phyloP scores from a whole-genome alignment of 2,888 invertebrate genomes.

The Azorinus chamasolen region DNA sequence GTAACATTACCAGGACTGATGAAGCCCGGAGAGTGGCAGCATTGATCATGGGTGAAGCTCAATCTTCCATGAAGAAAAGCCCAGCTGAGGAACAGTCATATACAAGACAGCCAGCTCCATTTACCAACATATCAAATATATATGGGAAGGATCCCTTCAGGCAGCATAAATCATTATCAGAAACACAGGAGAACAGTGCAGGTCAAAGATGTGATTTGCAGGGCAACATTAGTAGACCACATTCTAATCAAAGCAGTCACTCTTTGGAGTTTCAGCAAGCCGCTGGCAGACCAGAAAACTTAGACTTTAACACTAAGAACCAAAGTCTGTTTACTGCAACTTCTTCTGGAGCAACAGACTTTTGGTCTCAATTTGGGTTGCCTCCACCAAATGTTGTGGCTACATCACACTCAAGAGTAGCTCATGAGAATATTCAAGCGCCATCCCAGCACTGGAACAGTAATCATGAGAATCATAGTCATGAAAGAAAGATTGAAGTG shows the following conservation, averaged over 20 bases:
- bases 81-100: slow-evolving; percentile 13
- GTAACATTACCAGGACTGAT: slow-evolving; percentile 1
- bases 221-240: slow-evolving; percentile 6
- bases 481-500: background rate
- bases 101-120: slow-evolving; percentile 15
- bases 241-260: slow-evolving; percentile 16
- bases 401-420: background rate
- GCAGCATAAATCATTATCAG: slow-evolving; percentile 26
- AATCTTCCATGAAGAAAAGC: slow-evolving; percentile 22
- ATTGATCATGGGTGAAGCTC: slow-evolving; percentile 45
- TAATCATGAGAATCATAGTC: background rate
- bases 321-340: background rate
- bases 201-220: too few relatives aligned
- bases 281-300: background rate
- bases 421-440: background rate
- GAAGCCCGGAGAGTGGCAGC: slow-evolving; percentile 50
- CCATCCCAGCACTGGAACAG: background rate
- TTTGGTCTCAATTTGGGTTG: slow-evolving; percentile 50
- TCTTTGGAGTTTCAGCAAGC: slow-evolving; percentile 4
- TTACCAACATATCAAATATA: slow-evolving; percentile 47
- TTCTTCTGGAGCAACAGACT: slow-evolving; percentile 6
- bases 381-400: slow-evolving; percentile 25
- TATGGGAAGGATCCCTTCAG: slow-evolving; percentile 1
- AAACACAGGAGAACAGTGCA: background rate
- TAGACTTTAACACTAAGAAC: slow-evolving; percentile 5